Evolutionary conservation across 2,888 invertebrate species (phyloP).

Genomic region (Eristalinus aeneus): DNA sequence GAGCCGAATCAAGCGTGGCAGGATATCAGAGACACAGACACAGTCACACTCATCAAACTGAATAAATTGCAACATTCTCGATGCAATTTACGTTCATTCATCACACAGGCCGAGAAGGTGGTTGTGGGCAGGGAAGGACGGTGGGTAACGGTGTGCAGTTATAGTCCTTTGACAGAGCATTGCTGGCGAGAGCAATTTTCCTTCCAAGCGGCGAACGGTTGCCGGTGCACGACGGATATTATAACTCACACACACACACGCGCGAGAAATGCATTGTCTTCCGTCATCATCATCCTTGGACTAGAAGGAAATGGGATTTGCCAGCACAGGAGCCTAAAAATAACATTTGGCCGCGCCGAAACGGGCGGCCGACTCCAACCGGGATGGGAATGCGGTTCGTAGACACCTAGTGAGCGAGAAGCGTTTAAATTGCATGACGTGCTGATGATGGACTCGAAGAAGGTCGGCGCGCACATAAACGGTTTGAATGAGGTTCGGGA

Average conservation of each 20-base stretch:
- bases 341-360: slow-evolving; percentile 32
- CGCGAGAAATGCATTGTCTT: slow-evolving; percentile 52
- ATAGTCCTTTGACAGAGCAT: not conserved
- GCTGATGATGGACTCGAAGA: slow-evolving; percentile 6
- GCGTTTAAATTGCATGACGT: slow-evolving; percentile 36
- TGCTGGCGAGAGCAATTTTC: not conserved
- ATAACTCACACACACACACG: not conserved
- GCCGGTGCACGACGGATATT: slow-evolving; percentile 8
- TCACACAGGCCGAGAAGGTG: slow-evolving; percentile 1
- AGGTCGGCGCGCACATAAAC: not conserved
- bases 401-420: slow-evolving; percentile 14
- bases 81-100: slow-evolving; percentile 60
- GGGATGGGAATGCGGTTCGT: slow-evolving; percentile 42
- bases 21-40: slow-evolving; percentile 43
- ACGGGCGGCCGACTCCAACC: not conserved
- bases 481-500: not conserved
- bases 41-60: slow-evolving; percentile 34
- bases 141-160: not conserved
- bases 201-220: not conserved
- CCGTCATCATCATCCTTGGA: slow-evolving; percentile 41
- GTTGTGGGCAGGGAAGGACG: not conserved
- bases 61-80: slow-evolving; percentile 57
- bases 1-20: slow-evolving; percentile 49
- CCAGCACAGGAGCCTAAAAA: slow-evolving; percentile 45
- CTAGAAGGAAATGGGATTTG: slow-evolving; percentile 34